A percentile compares a stretch with the other conserved stretches of the same genome.
Conservation (phyloP, 2,113 vertebrate species). For the Athene noctua region DNA sequence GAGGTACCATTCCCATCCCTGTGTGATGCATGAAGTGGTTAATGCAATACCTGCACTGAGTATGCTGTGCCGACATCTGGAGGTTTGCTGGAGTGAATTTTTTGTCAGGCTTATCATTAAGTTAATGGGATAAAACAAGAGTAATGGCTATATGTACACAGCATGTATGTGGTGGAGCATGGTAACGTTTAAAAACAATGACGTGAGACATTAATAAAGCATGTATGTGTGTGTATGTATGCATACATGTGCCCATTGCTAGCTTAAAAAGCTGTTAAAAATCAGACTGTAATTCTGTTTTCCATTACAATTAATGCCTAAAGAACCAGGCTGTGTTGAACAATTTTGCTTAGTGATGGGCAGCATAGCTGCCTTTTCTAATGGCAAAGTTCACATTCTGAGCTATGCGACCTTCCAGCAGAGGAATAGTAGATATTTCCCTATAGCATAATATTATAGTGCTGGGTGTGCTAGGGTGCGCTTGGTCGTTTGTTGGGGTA, state of each 20-base stretch:
- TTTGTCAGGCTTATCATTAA: background rate
- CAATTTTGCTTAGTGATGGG: background rate
- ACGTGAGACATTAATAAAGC: background rate
- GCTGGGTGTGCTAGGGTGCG: background rate
- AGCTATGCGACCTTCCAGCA: background rate
- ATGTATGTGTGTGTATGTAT: background rate
- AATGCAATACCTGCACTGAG: background rate
- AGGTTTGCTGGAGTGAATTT: background rate
- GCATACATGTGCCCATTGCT: background rate
- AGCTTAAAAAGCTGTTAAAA: background rate
- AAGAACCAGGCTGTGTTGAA: background rate
- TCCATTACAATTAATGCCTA: background rate
- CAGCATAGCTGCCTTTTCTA: background rate
- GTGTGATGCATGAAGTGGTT: background rate
- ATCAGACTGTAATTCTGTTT: background rate
- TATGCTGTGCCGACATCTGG: background rate
- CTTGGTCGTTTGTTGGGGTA: fast-evolving
- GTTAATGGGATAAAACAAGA: background rate
- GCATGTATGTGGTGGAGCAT: background rate
- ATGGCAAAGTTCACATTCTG: background rate
- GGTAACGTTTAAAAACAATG: background rate
- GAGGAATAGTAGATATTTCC: background rate
- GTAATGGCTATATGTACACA: background rate
- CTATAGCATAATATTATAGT: background rate
- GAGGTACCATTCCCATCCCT: background rate